Percentiles rank a stretch among this genome's conserved stretches.
phyloP scores from a whole-genome alignment of 2,888 invertebrate species.

The Osedax frankpressi region DNA sequence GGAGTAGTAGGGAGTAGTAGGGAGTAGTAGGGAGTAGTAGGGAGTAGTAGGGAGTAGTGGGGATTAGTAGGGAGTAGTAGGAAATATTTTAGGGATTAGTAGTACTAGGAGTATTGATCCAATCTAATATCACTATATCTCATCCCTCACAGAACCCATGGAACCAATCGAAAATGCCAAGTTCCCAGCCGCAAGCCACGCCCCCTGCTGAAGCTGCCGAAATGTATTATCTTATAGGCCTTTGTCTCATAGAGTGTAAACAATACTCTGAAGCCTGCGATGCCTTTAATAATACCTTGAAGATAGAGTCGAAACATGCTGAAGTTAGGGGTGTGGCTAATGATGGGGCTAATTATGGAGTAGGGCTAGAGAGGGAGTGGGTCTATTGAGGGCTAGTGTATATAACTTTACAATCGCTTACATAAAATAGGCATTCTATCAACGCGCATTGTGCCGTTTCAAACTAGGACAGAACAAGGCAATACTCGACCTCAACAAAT shows the following conservation, averaged over 20 bases:
- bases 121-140: too few species aligned
- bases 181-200: not conserved
- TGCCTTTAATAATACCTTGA: conserved; percentile 42
- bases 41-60: too few species aligned
- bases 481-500: conserved; percentile 45
- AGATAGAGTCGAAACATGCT: conserved; percentile 37
- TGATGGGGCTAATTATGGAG: not conserved
- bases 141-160: conserved; percentile 30
- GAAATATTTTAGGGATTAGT: too few species aligned
- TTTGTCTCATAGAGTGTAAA: conserved; percentile 40
- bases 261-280: conserved; percentile 37
- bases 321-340: conserved; percentile 30
- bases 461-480: conserved; percentile 39
- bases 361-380: not conserved
- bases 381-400: too few species aligned
- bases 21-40: too few species aligned
- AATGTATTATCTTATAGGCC: conserved; percentile 40
- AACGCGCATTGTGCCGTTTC: conserved; percentile 40
- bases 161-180: conserved; percentile 20
- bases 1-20: too few species aligned
- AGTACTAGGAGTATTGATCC: too few species aligned
- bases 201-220: conserved; percentile 41
- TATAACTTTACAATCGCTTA: too few species aligned
- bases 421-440: conserved; percentile 44
- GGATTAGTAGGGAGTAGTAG: too few species aligned